Base-by-base conservation (phyloP, 2,888 invertebrate genomes). In the Chrysodeixis includens region DNA sequence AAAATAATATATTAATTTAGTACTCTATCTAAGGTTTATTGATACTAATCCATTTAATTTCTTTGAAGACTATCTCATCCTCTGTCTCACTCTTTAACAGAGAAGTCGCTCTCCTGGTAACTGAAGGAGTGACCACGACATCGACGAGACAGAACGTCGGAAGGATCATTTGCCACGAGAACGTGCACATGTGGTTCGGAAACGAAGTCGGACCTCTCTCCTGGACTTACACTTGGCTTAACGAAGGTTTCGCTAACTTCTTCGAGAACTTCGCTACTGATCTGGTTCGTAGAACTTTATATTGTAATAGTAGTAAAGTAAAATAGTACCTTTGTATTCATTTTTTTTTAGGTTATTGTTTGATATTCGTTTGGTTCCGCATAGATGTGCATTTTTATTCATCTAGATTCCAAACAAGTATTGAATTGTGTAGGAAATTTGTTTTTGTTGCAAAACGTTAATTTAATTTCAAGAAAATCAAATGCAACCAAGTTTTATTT, bases 111-210 rank as follows among this genome's bases (percentile, higher is more conserved):
- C 88, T 95, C 0, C 85, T 95, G 0, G 91, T 93, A 0, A 88
- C 86, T 62, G 90, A 92, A 0, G 92, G 92, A 6, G 91, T 93
- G 0, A 93, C 94, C 0, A 93, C 95, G 0, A 95, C 94, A 0
- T 58, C 85, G 0, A 87, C 88, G 0, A 85, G 70, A 6, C 94
- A 95, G 74, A 90, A 92, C 78, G 94, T 96, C 49, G 96, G 95
- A 2, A 93, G 94, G 5, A 94, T 95, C 61, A 93, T 96, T 60
- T 92, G 95, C 9, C 96, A 96, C 81, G 96, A 96, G 81, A 96
- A 96, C 68, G 90, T 93, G 0, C 98, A 98, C 85, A 97, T 96
- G 95, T 98, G 98, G 97, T 98, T 97, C 83, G 98, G 98, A 0
- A 97, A 97, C 84, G 95, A 96, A 76, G 96, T 98, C 1, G 96